Evolutionary conservation across 2,888 invertebrate species (phyloP), one percentile per base, ranked within the genome.

Genomic region (Habrosyne pyritoides): DNA sequence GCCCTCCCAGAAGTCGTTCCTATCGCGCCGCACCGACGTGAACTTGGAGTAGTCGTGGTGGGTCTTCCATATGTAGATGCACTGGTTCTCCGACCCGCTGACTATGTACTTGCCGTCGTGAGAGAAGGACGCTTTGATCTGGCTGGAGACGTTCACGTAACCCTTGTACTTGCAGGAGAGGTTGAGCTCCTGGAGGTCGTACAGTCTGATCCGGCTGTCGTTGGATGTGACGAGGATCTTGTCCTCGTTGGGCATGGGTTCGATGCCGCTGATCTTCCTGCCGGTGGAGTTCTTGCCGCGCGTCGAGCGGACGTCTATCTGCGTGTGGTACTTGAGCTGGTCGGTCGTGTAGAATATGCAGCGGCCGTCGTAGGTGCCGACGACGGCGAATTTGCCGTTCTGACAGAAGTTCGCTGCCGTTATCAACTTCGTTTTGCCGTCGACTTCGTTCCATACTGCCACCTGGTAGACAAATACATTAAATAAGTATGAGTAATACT

Each of bases 291-390:
- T 99, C 79, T 98, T 97, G 0, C 99, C 99, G n/a, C 99, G 91
- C 0, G 98, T 97, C 8, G 99, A 99, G 1, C 98, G 94, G 2
- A 99, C 99, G 87, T 99, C 97, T 63, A 99, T 99, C 81, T 98
- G 98, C 8, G 99, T 99, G 89, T 98, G 98, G 87, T 99, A 99
- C 79, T 99, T 99, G 2, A 99, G 93, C 83, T 99, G 99, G 94
- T 99, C 99, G 0, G 99, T 99, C 36, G 96, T 98, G 92, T 99
- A 99, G 93, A 99, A 99, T 74, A 99, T 98, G 86, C 99, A 99
- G 47, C 99, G 95, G 0, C 99, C 99, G 89, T 99, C 99, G 90
- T 99, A 99, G 0, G 99, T 98, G 42, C 99, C 99, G 0, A 99
- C 98, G 0, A 99, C 99, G 0, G 99, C 99, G 90, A 99, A 99